Base-by-base conservation (phyloP, 2,888 invertebrate species). In the Ypsolopha scabrella region DNA sequence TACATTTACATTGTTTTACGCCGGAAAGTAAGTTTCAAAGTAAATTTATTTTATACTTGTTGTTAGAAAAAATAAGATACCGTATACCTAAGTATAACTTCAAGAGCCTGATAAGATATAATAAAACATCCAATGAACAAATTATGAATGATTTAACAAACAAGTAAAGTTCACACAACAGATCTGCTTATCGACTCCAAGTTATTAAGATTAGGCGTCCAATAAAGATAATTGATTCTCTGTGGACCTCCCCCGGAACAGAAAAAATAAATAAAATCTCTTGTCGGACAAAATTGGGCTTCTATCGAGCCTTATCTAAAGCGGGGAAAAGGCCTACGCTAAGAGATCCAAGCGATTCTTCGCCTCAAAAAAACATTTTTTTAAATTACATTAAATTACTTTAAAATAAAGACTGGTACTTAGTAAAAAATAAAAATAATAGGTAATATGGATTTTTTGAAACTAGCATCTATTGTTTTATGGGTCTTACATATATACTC, bases 191-290 rank as follows among this genome's bases (percentile, higher is more conserved):
- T 48, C 47, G 10, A 43, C n/a, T 46, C 24, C 33, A 52, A 44
- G 44, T 65, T 77, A 76, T 78, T 75, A 73, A 79, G 78, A 79
- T 82, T 78, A 80, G 74, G 61, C 67, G 49, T 64, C 79, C 82
- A 82, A 83, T 83, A 82, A 83, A 80, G 75, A 75, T 80, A 83
- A 85, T 82, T 80, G 80, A 82, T 75, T 80, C 67, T 60, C 63
- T 55, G 61, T 33, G 61, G 75, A 72, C 79, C 76, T 71, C 72
- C 75, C 51, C 34, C 54, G 56, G 9, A 39, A 50, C 48, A 36
- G 41, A 50, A 52, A 52, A 52, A 51, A 39, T 1, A 45, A 45
- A 43, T 3, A 45, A 45, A 34, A 24, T 10, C 13, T 24, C 11
- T 0, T 50, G 43, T 50, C 36, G 13, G 43, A 50, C 50, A 50